Base-by-base conservation (phyloP, 2,888 invertebrate genomes). In the Nemotelus nigrinus region DNA sequence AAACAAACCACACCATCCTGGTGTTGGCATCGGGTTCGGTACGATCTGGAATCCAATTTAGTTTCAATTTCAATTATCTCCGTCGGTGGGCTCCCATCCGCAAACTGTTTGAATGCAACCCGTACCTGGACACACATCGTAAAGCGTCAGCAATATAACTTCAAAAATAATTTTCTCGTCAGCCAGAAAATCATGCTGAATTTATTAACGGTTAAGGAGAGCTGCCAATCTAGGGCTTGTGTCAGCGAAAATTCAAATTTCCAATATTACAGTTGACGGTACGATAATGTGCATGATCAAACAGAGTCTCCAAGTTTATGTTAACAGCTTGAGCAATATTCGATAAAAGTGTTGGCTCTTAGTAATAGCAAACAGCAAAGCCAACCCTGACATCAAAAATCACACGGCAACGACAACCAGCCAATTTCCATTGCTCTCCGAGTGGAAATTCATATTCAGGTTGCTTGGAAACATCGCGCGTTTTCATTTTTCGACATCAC, bases 21-120 rank as follows among this genome's bases (percentile, higher is more conserved):
- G 55, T 43, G 2, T 10, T 25, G 25, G 44, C 10, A 8, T n/a
- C 1, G 39, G 55, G 55, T 55, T 43, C 44, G 8, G 44, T 55
- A 55, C 55, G n/a, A 70, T 41, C 60, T 60, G 50, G 55, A 50
- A 74, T 74, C 74, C 74, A 60, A 74, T 74, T 74, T 74, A 60
- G 74, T 74, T 74, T 74, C 74, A 74, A 74, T 74, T 74, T 74
- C 74, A 74, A 74, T 74, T 74, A 74, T 74, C 74, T 74, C 74
- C 25, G 55, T 57, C 74, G 55, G 63, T 74, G 74, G 74, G 74
- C 74, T 74, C 63, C 74, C 74, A 74, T 48, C 63, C 74, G 44
- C 8, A 70, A 70, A 53, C 10, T 10, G 53, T 70, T 70, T 70
- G 55, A 55, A 43, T 44, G n/a, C 41, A 55, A 70, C 39, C 70